Evolutionary conservation across 2,888 invertebrate genomes (phyloP).

Genomic region (Sarcophaga rosellei): DNA sequence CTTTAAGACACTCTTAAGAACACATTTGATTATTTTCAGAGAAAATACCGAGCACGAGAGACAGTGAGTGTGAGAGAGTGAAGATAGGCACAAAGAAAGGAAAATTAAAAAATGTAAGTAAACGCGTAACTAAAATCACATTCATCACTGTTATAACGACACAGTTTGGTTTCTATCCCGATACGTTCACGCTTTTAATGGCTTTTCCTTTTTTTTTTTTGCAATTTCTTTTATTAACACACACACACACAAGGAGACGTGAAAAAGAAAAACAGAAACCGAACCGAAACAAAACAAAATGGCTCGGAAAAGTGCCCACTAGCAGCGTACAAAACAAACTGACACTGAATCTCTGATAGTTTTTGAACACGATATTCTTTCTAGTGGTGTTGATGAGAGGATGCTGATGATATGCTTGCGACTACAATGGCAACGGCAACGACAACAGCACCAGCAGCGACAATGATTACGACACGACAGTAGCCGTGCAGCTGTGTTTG

Average conservation of each 20-base stretch:
- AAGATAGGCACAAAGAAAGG: slow-evolving; percentile 11
- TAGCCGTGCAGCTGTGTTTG: not conserved
- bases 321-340: slow-evolving; percentile 66
- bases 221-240: too few relatives aligned
- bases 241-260: not conserved
- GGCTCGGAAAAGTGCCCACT: slow-evolving; percentile 65
- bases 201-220: not conserved
- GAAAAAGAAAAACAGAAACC: not conserved
- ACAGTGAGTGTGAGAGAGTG: not conserved
- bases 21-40: not conserved
- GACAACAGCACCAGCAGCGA: not conserved
- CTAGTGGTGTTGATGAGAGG: slow-evolving; percentile 63
- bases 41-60: not conserved
- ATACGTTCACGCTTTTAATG: slow-evolving; percentile 38
- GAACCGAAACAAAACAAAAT: slow-evolving; percentile 21
- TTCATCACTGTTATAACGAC: slow-evolving; percentile 46
- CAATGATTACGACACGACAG: not conserved
- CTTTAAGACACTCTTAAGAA: slow-evolving; percentile 25
- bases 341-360: slow-evolving; percentile 54
- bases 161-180: slow-evolving; percentile 23
- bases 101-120: slow-evolving; percentile 19
- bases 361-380: slow-evolving; percentile 60
- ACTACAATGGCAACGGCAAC: not conserved
- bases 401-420: slow-evolving; percentile 44
- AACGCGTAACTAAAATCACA: slow-evolving; percentile 43